phyloP scores from a whole-genome alignment of 1,140 invertebrate species.

The Tetragonula clypearis region DNA sequence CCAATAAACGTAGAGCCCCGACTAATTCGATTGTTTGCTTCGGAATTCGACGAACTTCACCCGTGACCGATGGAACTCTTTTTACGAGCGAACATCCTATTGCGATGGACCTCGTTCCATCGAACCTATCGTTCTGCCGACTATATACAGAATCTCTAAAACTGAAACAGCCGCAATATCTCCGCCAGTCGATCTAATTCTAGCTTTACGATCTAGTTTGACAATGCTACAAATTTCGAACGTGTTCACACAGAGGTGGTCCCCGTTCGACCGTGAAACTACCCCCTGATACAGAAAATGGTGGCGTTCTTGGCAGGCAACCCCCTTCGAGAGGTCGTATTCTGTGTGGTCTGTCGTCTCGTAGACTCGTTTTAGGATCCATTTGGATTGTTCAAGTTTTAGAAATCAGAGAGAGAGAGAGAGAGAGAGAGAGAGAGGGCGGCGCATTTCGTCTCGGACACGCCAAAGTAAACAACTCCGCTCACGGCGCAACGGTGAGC shows the following conservation, averaged over 20 bases:
- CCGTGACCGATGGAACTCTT: constrained; percentile 25
- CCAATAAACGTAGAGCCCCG: constrained; percentile 26
- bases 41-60: constrained; percentile 14
- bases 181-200: constrained; percentile 16
- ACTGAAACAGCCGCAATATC: background rate
- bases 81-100: constrained; percentile 36
- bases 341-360: constrained; percentile 65
- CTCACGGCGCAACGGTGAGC: background rate
- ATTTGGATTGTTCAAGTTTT: constrained; percentile 61
- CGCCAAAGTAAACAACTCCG: constrained; percentile 54
- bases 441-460: constrained; percentile 42
- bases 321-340: constrained; percentile 40
- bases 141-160: background rate
- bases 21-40: constrained; percentile 29
- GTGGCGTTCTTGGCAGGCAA: background rate
- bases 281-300: background rate
- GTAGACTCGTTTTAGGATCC: constrained; percentile 62
- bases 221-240: constrained; percentile 4
- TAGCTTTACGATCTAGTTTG: constrained; percentile 51
- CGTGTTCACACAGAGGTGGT: background rate
- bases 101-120: background rate
- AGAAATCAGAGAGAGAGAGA: no score
- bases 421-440: background rate
- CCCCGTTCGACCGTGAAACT: background rate
- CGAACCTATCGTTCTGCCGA: background rate